These are phyloP conservation scores for Acanthurus lineatus DNA, from an alignment of 2,797 vertebrate species.

Conservation along the genomic window DNA sequence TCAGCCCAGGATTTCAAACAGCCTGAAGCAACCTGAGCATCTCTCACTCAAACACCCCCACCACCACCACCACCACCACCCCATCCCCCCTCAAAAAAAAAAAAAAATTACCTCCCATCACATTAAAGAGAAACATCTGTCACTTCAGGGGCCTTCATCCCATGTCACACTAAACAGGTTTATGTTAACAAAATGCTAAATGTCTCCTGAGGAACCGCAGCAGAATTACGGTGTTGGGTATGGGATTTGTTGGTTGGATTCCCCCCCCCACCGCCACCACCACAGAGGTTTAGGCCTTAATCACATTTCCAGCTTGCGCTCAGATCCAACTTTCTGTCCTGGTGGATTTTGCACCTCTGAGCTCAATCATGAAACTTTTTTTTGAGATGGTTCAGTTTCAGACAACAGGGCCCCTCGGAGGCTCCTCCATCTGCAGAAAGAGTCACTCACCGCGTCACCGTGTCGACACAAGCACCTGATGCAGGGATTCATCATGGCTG, in stretches of 20 bases:
- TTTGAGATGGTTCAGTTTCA: conserved; percentile 32
- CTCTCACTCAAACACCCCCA: conserved; percentile 42
- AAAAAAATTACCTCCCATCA: conserved; percentile 53
- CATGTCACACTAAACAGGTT: conserved; percentile 82
- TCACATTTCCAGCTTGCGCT: conserved; percentile 76
- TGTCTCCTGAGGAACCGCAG: conserved; percentile 73
- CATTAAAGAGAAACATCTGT: conserved; percentile 83
- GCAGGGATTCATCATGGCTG: conserved; percentile 16
- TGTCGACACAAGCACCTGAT: conserved; percentile 37
- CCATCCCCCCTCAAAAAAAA: conserved; percentile 18
- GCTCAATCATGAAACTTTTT: conserved; percentile 59
- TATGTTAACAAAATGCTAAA: conserved; percentile 81
- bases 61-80: conserved; percentile 3
- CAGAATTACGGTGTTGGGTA: conserved; percentile 60
- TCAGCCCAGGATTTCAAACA: conserved; percentile 71
- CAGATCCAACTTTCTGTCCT: conserved; percentile 68
- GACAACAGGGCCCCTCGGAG: conserved; percentile 36
- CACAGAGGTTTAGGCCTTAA: conserved; percentile 73
- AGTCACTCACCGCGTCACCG: conserved; percentile 9
- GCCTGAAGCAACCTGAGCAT: conserved; percentile 64
- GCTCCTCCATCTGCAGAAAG: conserved; percentile 46
- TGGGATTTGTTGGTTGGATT: conserved; percentile 69
- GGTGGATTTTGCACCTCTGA: conserved; percentile 62
- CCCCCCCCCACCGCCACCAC: conserved; percentile 14
- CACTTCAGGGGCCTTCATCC: conserved; percentile 77